Evolutionary conservation across 2,888 invertebrate genomes (phyloP).

Genomic region (Amitus sp.): DNA sequence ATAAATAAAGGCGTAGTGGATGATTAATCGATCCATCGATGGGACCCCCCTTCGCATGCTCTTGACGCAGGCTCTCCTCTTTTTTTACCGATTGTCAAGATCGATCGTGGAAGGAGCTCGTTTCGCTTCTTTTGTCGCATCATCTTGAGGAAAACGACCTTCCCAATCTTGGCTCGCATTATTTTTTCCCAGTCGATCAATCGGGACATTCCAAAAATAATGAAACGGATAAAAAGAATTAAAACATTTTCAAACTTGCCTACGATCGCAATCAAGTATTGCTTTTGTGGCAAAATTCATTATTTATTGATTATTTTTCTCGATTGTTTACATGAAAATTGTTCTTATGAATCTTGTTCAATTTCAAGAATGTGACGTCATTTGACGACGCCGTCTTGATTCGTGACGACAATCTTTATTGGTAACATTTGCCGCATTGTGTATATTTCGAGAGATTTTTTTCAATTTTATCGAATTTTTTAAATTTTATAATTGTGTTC

Average conservation of each 20-base stretch:
- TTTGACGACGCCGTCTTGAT: too few relatives aligned
- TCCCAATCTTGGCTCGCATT: constrained; percentile 30
- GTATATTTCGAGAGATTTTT: too few relatives aligned
- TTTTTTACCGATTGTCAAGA: constrained; percentile 37
- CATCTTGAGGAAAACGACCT: constrained; percentile 41
- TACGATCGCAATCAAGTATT: too few relatives aligned
- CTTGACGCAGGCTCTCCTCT: constrained; percentile 37
- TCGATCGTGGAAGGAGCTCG: constrained; percentile 42
- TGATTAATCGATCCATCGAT: constrained; percentile 60
- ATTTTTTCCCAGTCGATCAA: constrained; percentile 20
- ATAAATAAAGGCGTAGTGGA: constrained; percentile 50
- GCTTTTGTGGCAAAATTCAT: too few relatives aligned
- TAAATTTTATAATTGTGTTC: too few relatives aligned
- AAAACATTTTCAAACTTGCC: too few relatives aligned
- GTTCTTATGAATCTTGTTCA: neutral
- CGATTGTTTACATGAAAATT: neutral
- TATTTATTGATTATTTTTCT: too few relatives aligned
- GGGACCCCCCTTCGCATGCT: constrained; percentile 38
- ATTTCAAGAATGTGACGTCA: too few relatives aligned
- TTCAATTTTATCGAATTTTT: too few relatives aligned
- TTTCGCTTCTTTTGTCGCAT: constrained; percentile 38
- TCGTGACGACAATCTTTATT: too few relatives aligned
- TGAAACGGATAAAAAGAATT: too few relatives aligned
- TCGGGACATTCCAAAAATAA: constrained; percentile 15
- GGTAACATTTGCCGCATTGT: too few relatives aligned